Percentiles rank a stretch among this genome's conserved stretches.
phyloP scores from a whole-genome alignment of 2,888 invertebrate species.

The Callyntrura sp. region DNA sequence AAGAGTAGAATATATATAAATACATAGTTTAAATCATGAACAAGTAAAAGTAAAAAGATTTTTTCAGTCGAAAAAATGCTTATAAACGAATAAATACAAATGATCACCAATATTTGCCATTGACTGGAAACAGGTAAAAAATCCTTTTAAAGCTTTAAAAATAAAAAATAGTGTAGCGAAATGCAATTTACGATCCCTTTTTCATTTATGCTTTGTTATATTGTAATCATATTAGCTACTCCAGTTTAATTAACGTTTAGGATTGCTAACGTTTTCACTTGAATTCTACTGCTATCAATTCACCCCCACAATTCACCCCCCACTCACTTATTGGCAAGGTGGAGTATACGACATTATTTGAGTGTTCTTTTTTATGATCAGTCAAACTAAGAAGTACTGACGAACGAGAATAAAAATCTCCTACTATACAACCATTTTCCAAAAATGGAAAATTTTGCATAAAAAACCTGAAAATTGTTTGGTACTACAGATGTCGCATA shows the following conservation, averaged over 20 bases:
- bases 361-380: conserved; percentile 10
- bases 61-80: conserved; percentile 69
- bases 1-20: conserved; percentile 49
- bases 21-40: conserved; percentile 21
- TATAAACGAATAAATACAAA: conserved; percentile 59
- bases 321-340: neutral
- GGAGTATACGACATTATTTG: neutral
- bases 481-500: conserved; percentile 32
- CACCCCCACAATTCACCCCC: neutral
- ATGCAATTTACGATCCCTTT: conserved; percentile 12
- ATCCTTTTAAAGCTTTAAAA: conserved; percentile 37
- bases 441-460: conserved; percentile 65
- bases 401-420: conserved; percentile 33
- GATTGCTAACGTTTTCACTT: neutral
- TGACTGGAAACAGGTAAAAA: conserved; percentile 73
- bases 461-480: conserved; percentile 36
- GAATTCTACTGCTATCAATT: neutral
- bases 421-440: conserved; percentile 34
- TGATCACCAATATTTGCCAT: conserved; percentile 76
- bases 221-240: conserved; percentile 10
- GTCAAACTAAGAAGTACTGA: neutral
- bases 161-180: conserved; percentile 38
- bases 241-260: neutral
- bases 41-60: conserved; percentile 69
- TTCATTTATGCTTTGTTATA: neutral